Conservation (phyloP, 2,797 vertebrate genomes). For the Phylloscopus collybita region DNA sequence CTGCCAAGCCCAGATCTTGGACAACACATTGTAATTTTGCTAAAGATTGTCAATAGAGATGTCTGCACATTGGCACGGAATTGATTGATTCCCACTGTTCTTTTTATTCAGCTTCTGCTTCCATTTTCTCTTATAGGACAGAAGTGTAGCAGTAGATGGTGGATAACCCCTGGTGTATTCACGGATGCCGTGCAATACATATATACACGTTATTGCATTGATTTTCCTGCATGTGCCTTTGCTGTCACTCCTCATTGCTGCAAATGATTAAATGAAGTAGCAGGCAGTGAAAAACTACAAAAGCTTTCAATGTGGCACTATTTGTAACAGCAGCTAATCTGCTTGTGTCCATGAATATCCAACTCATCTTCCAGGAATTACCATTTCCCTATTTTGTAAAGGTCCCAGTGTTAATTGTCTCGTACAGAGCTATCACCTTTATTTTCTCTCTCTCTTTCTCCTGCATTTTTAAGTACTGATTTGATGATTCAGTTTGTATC, state of each 20-base stretch:
- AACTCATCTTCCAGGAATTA: not conserved
- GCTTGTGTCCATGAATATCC: not conserved
- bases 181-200: fast-evolving
- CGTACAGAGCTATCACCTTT: not conserved
- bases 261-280: not conserved
- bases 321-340: not conserved
- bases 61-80: not conserved
- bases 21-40: not conserved
- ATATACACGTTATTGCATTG: not conserved
- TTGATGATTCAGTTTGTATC: not conserved
- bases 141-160: not conserved
- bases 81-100: not conserved
- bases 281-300: not conserved
- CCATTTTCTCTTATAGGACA: not conserved
- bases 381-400: not conserved
- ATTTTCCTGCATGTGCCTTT: not conserved
- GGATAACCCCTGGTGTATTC: not conserved
- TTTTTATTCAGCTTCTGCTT: not conserved
- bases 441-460: not conserved
- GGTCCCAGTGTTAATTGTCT: not conserved
- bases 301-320: not conserved
- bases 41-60: not conserved
- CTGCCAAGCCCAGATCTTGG: not conserved
- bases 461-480: not conserved
- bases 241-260: not conserved